Base-by-base conservation (phyloP, 2,113 vertebrate genomes). In the Castor canadensis region DNA sequence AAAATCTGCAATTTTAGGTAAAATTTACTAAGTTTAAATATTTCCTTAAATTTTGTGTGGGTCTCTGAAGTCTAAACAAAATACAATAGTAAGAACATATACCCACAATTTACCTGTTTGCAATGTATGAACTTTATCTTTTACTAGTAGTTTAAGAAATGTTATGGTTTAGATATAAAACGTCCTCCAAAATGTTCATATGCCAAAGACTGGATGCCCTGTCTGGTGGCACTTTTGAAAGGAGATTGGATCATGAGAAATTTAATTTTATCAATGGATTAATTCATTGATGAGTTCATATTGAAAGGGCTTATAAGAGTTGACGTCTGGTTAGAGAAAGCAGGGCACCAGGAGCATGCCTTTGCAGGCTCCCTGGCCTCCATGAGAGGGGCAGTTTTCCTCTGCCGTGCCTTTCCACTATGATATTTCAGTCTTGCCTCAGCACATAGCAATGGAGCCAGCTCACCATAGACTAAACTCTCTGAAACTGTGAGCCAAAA, bases 11-110 rank as follows among this genome's bases (percentile, higher is more conserved):
- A 30, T 79, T 87, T 54, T 45, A 69, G 12, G 26, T 62, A 20
- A 82, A 83, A 56, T 54, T 38, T 52, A n/a, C 2, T 15, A 66
- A 35, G 66, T 83, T 87, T 40, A 56, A 93, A 43, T 83, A 64
- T 64, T 62, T 87, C 7, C 20, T n/a, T 38, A 45, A 75, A 28
- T 62, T 60, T 86, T 12, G n/a, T 80, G 8, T 43, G 22, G 22
- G 32, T 66, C 11, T 43, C n/a, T 54, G n/a, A 89, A 35, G 1
- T 58, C 26, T 32, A 83, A 87, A 43, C 16, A 92, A 84, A 89
- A 58, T n/a, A 47, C 5, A 17, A 10, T n/a, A 7, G 7, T 32
- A 38, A 66, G 10, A 82, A 75, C 26, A 62, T 32, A 45, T 1
- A 82, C 3, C 12, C 38, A 45, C 2, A 58, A 38, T 43, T 58